Percentiles rank a stretch among this genome's conserved stretches.
phyloP scores from a whole-genome alignment of 2,888 invertebrate species.

The Coecobrya sp. region DNA sequence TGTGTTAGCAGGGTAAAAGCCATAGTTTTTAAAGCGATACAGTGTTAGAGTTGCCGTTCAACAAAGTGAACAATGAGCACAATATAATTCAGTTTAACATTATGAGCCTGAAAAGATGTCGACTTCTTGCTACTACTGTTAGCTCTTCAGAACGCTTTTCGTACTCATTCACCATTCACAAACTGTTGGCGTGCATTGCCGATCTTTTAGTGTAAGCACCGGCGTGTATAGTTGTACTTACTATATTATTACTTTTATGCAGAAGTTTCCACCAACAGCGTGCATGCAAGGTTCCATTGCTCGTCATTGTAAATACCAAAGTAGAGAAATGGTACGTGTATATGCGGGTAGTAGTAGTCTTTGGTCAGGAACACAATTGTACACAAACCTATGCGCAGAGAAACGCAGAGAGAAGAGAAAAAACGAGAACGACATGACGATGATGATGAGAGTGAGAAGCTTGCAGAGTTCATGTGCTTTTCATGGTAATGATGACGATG shows the following conservation, averaged over 20 bases:
- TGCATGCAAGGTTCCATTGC: background rate
- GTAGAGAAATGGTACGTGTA: background rate
- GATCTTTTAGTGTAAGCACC: too few species aligned
- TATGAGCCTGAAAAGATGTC: background rate
- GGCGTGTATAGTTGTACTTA: too few species aligned
- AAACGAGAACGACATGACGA: background rate
- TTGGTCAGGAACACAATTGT: constrained; percentile 56
- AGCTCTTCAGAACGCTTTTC: background rate
- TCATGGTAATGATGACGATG: constrained; percentile 13
- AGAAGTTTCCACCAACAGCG: background rate
- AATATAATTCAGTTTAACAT: background rate
- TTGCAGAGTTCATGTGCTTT: constrained; percentile 52
- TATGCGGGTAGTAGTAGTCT: constrained; percentile 50
- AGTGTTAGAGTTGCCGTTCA: too few species aligned
- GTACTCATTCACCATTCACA: background rate
- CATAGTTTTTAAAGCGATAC: too few species aligned
- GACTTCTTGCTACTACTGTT: background rate
- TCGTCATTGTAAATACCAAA: too few species aligned
- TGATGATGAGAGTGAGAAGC: too few species aligned
- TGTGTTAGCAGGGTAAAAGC: too few species aligned
- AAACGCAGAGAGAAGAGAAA: background rate
- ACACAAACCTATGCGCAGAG: background rate
- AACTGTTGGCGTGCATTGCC: background rate
- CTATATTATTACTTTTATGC: background rate
- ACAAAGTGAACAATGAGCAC: too few species aligned